Conservation (phyloP, 2,888 invertebrate genomes). For the Galerucella pusilla region DNA sequence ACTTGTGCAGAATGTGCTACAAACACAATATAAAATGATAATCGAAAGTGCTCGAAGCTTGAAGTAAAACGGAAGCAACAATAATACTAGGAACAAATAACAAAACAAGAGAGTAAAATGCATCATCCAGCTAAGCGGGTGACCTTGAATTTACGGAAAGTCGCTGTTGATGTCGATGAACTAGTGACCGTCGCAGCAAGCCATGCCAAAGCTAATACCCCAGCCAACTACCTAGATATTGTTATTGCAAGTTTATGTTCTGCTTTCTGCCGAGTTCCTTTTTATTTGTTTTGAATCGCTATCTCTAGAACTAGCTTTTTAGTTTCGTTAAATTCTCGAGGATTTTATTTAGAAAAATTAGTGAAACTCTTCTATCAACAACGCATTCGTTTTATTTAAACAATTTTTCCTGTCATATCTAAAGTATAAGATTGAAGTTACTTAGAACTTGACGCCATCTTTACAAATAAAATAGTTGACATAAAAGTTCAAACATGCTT, state of each 20-base stretch:
- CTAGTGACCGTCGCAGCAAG: slow-evolving; percentile 60
- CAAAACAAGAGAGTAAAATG: slow-evolving; percentile 34
- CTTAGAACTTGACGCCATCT: too few relatives aligned
- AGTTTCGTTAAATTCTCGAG: not conserved
- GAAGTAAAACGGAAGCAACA: slow-evolving; percentile 42
- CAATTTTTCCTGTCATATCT: too few relatives aligned
- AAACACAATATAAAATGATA: slow-evolving; percentile 20
- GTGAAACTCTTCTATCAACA: not conserved
- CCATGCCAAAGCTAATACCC: slow-evolving; percentile 27
- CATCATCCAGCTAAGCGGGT: slow-evolving; percentile 47
- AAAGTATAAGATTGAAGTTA: too few relatives aligned
- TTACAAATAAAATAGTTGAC: too few relatives aligned
- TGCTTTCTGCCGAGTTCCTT: slow-evolving; percentile 10
- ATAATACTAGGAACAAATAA: slow-evolving; percentile 14
- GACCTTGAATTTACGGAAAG: slow-evolving; percentile 66
- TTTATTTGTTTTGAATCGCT: slow-evolving; percentile 6
- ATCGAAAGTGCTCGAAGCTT: slow-evolving; percentile 22
- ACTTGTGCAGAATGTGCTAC: not conserved
- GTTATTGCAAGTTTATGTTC: slow-evolving; percentile 12
- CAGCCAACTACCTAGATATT: slow-evolving; percentile 16
- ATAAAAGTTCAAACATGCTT: too few relatives aligned
- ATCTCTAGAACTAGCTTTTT: not conserved
- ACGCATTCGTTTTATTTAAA: not conserved
- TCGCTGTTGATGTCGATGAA: slow-evolving; percentile 65
- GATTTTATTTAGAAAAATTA: not conserved